Evolutionary conservation across 2,888 invertebrate genomes (phyloP).

Genomic region (Aphodius granarius): DNA sequence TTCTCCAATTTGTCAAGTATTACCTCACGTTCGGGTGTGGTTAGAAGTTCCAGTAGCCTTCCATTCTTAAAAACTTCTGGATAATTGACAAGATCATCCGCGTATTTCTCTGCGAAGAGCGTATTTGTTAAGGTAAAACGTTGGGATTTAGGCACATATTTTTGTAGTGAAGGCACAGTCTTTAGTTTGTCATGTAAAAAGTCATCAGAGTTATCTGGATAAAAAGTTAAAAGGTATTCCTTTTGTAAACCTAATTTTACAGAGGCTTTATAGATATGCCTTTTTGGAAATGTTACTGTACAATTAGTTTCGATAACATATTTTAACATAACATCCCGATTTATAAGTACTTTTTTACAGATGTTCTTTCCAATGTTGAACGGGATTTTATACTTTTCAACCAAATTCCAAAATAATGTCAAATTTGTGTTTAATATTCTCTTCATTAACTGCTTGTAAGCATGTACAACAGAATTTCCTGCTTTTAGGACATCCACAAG

Average conservation of each 20-base stretch:
- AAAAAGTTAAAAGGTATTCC: slow-evolving; percentile 18
- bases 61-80: neutral
- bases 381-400: slow-evolving; percentile 6
- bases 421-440: slow-evolving; percentile 17
- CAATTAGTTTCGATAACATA: neutral
- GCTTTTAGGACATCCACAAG: neutral
- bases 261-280: slow-evolving; percentile 16
- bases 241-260: slow-evolving; percentile 12
- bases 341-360: slow-evolving; percentile 21
- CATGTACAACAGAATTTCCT: neutral
- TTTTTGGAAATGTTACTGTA: slow-evolving; percentile 10
- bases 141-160: neutral
- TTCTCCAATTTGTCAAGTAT: slow-evolving; percentile 1
- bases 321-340: slow-evolving; percentile 22
- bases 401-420: slow-evolving; percentile 22
- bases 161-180: neutral
- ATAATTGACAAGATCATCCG: neutral
- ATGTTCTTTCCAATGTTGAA: slow-evolving; percentile 20
- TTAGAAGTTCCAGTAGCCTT: neutral
- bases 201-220: slow-evolving; percentile 13
- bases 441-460: neutral
- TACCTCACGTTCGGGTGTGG: neutral
- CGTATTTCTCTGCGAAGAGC: slow-evolving; percentile 13
- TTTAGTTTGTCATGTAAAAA: neutral
- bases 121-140: neutral